phyloP scores from a whole-genome alignment of 2,113 vertebrate species.

The Cyphomyrus discorhynchus region DNA sequence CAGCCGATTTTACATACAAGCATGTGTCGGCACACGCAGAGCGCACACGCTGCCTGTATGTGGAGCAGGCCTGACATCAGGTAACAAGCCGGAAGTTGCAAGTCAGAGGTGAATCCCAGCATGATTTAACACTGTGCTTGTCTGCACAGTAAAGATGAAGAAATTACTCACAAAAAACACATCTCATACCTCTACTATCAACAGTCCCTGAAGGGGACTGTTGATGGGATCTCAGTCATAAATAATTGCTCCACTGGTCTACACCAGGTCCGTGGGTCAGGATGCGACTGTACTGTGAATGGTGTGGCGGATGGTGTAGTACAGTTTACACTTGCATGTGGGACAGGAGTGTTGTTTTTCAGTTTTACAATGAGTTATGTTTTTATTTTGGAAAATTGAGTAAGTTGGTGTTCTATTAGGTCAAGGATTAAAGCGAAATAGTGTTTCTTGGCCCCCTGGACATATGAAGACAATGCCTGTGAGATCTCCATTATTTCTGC shows the following conservation, averaged over 20 bases:
- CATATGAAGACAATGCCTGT: neutral
- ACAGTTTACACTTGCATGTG: neutral
- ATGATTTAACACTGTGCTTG: neutral
- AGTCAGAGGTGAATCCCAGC: slow-evolving; percentile 7
- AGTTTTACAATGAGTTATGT: neutral
- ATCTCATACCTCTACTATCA: too few species aligned
- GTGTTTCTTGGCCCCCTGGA: neutral
- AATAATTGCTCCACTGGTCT: slow-evolving; percentile 61
- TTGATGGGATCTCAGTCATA: slow-evolving; percentile 52
- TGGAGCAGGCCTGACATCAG: neutral
- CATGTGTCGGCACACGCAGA: neutral
- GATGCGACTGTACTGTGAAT: slow-evolving; percentile 30
- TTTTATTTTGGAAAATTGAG: neutral
- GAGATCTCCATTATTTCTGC: neutral
- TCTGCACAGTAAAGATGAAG: neutral
- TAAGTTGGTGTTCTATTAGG: neutral
- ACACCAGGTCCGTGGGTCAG: slow-evolving; percentile 43
- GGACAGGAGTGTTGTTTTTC: neutral
- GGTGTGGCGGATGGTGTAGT: neutral
- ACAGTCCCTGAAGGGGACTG: slow-evolving; percentile 53
- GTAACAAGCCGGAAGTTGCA: neutral
- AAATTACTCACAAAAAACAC: neutral
- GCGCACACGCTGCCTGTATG: neutral
- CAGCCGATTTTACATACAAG: neutral
- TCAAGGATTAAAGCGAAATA: neutral